Conservation (phyloP, 2,797 vertebrate genomes). For the Vireo griseus region DNA sequence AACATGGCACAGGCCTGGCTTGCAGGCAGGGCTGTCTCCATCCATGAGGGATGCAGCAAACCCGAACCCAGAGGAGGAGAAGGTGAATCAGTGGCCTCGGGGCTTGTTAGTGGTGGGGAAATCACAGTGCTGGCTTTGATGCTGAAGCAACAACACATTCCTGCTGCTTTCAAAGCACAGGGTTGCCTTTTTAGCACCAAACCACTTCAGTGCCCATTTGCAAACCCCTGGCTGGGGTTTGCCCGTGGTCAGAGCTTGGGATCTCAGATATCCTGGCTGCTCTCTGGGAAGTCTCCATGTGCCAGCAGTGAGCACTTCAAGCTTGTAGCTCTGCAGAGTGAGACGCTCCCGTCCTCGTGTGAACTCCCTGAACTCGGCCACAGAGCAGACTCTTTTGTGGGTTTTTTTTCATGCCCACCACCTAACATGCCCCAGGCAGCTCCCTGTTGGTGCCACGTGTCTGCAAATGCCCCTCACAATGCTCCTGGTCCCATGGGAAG, state of each 20-base stretch:
- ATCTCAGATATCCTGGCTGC: background rate
- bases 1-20: background rate
- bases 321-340: background rate
- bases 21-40: background rate
- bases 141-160: background rate
- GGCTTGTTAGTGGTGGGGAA: background rate
- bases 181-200: background rate
- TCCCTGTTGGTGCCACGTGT: background rate
- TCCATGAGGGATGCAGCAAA: background rate
- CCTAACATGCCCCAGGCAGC: background rate
- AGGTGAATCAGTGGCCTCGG: background rate
- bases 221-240: background rate
- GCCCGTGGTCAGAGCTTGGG: background rate
- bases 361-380: background rate
- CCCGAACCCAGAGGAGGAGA: background rate
- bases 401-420: background rate
- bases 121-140: background rate
- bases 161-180: background rate
- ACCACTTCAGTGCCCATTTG: background rate
- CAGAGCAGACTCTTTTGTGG: background rate
- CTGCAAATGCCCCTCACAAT: background rate
- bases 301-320: background rate
- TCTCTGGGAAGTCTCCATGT: background rate
- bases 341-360: fast-evolving
- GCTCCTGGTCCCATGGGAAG: background rate